Evolutionary conservation across 2,797 vertebrate species (phyloP), one percentile per base, ranked within the genome.

Genomic region (Lutjanus argentimaculatus): DNA sequence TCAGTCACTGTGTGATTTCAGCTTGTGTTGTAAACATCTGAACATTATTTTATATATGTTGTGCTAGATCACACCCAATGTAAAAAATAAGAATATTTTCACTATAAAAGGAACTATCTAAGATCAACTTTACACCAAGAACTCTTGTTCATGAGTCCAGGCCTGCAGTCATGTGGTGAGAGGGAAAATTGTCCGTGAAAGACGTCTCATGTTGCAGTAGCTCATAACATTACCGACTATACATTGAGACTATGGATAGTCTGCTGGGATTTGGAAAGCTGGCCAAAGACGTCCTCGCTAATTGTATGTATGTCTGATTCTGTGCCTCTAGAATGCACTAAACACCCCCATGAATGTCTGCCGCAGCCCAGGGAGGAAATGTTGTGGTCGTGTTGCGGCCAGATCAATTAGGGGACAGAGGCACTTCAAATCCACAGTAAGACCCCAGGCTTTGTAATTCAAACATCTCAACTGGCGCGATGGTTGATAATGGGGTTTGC

Each of bases 341-440:
- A 73, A 77, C 61, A 74, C 53, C 7, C 65, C 14, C 11, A 52
- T 64, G 48, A 68, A 62, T 57, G 48, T 85, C 11, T 22, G 46
- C 76, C 61, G 6, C 68, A 66, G 67, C 22, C 48, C 64, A 13
- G 30, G 4, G 65, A 85, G 85, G 85, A 89, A 90, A 79, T 81
- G 80, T 77, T 79, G 75, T 83, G 90, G 83, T 72, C 6, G 0
- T 65, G 40, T 51, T 84, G 81, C 2, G 72, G 87, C 22, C 55
- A 68, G 58, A 87, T 83, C 85, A 88, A 85, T 90, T 76, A 91
- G 83, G 76, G 62, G 22, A 77, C 71, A 59, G 46, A 89, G n/a
- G 75, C 90, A 89, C 85, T 89, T 75, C 30, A 56, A 85, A 61
- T 87, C 87, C 61, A 8, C 80, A 86, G 72, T 67, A 65, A 62